Conservation (phyloP, 2,113 vertebrate genomes). For the Bucco capensis region DNA sequence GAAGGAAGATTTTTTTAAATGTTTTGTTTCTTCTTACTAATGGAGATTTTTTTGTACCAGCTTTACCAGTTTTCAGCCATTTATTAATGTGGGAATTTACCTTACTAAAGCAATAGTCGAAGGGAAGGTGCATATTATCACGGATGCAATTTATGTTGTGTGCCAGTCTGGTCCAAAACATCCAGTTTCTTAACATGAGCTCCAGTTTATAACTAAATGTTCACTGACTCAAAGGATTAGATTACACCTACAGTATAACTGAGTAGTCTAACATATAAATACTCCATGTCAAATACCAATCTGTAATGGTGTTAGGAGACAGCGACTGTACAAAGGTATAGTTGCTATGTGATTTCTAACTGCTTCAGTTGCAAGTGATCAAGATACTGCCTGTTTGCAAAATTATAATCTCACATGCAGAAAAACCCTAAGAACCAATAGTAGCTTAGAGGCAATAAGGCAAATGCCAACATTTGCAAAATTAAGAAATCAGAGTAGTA, state of each 20-base stretch:
- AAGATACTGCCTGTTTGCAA: constrained; percentile 60
- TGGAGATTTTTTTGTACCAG: constrained; percentile 92
- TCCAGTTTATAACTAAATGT: constrained; percentile 80
- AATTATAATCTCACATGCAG: constrained; percentile 53
- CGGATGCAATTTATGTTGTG: constrained; percentile 94
- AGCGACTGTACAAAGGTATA: constrained; percentile 14
- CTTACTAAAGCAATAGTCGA: constrained; percentile 94
- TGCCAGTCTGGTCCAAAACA: constrained; percentile 87
- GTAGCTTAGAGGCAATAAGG: constrained; percentile 72
- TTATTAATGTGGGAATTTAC: constrained; percentile 92
- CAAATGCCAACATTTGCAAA: constrained; percentile 51
- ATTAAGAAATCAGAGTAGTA: constrained; percentile 67
- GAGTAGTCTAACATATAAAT: constrained; percentile 49
- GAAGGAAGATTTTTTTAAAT: constrained; percentile 83
- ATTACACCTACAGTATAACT: constrained; percentile 76
- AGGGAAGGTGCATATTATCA: constrained; percentile 91
- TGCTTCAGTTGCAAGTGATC: constrained; percentile 61
- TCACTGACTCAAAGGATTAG: constrained; percentile 83
- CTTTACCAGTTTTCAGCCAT: constrained; percentile 94
- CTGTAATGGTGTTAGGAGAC: constrained; percentile 42
- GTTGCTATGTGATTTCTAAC: constrained; percentile 61
- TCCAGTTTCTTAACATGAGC: constrained; percentile 77
- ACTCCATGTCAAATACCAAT: constrained; percentile 53
- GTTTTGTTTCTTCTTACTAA: constrained; percentile 89
- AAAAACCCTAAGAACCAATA: constrained; percentile 64